Evolutionary conservation across 2,797 vertebrate species (phyloP), one percentile per base, ranked within the genome.

Genomic region (Galaxias olidus): DNA sequence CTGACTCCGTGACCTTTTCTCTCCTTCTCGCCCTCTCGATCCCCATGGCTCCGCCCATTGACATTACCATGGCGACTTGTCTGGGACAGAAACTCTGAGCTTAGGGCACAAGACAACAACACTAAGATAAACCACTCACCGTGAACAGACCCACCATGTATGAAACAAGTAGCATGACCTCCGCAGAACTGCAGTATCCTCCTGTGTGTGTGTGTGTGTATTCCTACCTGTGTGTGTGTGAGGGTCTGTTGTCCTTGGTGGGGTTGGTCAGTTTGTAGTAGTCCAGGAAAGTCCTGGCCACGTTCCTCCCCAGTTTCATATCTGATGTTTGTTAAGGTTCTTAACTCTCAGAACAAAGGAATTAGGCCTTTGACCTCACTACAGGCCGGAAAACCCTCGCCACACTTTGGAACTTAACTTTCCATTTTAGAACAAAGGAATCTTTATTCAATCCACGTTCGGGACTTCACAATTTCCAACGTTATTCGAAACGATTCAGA

Each of bases 241-340:
- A 68, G 18, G 88, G 74, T 43, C 86, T 90, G 86, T 86, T 92
- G 46, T 95, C 93, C 52, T 91, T 88, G 61, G 94, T 81, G 12
- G 92, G 79, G 76, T 86, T 90, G 75, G 92, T 95, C 76, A 96
- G 93, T 80, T 92, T 95, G 82, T 99, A 99, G 84, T 98, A 99
- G 89, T 99, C 97, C 86, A 98, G 82, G 87, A 99, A 99, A 0
- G 98, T 99, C 59, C 94, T 92, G 11, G 96, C 96, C 76, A 99
- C 95, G 0, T 99, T 99, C 71, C 93, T 92, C 64, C 98, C 98
- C 77, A 99, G 88, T 76, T 95, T 99, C 94, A 95, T 98, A 83
- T 99, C 98, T 99, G 89, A 76, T 72, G 65, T 67, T 59, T 71
- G 81, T 95, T 93, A 96, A 96, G 90, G 90, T 9, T 30, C 19